Percentiles rank a stretch among this genome's conserved stretches.
Evolutionary conservation across 2,888 invertebrate genomes (phyloP).

Genomic region (Ommatoiulus sabulosus): DNA sequence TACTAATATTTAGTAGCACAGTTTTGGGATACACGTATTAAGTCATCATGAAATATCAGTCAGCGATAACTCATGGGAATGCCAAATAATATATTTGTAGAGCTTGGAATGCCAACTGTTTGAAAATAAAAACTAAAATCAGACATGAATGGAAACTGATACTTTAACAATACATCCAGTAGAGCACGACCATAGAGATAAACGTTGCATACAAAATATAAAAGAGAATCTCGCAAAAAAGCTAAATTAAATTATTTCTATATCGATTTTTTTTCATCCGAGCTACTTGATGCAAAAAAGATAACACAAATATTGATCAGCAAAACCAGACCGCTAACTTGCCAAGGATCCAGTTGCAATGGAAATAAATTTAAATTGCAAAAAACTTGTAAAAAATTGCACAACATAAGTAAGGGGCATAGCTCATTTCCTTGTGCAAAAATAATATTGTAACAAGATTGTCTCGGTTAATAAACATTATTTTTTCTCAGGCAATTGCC

Average conservation of each 20-base stretch:
- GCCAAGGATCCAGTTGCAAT: not conserved
- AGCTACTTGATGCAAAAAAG: not conserved
- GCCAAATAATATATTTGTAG: too few species aligned
- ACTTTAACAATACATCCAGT: too few species aligned
- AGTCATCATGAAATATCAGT: too few species aligned
- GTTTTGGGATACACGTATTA: too few species aligned
- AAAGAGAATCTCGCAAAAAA: not conserved
- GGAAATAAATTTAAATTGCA: not conserved
- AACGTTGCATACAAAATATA: not conserved
- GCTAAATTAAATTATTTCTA: not conserved
- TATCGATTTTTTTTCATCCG: not conserved
- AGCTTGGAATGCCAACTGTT: too few species aligned
- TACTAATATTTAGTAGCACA: too few species aligned
- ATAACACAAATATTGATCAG: not conserved
- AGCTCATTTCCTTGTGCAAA: not conserved
- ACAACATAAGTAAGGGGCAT: not conserved
- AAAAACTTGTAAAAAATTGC: not conserved
- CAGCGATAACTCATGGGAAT: too few species aligned
- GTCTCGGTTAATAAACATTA: conserved; percentile 32
- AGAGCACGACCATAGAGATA: too few species aligned
- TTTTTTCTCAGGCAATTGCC: not conserved
- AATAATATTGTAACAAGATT: conserved; percentile 15
- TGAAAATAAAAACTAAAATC: too few species aligned
- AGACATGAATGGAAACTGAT: too few species aligned
- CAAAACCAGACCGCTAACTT: conserved; percentile 4